phyloP scores from a whole-genome alignment of 2,113 vertebrate genomes.

The Paramisgurnus dabryanus region DNA sequence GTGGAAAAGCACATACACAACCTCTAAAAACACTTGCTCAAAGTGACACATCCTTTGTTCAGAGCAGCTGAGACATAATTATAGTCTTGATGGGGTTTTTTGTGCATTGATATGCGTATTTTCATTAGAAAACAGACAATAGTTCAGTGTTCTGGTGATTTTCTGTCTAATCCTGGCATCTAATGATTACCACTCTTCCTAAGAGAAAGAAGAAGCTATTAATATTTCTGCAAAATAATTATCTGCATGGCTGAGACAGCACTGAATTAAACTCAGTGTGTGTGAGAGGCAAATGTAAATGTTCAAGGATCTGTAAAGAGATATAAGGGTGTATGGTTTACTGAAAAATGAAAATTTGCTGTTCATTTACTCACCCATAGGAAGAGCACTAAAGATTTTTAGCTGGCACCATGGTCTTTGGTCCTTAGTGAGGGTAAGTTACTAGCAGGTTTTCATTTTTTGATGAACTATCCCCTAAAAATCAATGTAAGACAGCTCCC shows the following conservation, averaged over 20 bases:
- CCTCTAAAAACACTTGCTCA: neutral
- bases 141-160: conserved; percentile 40
- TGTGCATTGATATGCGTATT: neutral
- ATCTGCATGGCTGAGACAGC: conserved; percentile 46
- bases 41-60: neutral
- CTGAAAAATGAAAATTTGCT: too few species aligned
- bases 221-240: conserved; percentile 44
- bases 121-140: conserved; percentile 16
- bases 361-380: too few species aligned
- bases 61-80: neutral
- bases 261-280: conserved; percentile 9
- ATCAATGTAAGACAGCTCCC: too few species aligned
- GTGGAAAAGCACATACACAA: neutral
- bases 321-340: neutral
- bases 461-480: too few species aligned
- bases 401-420: too few species aligned
- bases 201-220: conserved; percentile 33
- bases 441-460: too few species aligned
- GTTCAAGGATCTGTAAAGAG: neutral
- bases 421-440: too few species aligned
- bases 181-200: conserved; percentile 57
- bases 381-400: too few species aligned
- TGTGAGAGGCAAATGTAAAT: neutral
- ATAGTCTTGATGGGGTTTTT: neutral
- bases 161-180: conserved; percentile 45